Conservation (phyloP, 2,113 vertebrate species). For the Rhinolophus sinicus region DNA sequence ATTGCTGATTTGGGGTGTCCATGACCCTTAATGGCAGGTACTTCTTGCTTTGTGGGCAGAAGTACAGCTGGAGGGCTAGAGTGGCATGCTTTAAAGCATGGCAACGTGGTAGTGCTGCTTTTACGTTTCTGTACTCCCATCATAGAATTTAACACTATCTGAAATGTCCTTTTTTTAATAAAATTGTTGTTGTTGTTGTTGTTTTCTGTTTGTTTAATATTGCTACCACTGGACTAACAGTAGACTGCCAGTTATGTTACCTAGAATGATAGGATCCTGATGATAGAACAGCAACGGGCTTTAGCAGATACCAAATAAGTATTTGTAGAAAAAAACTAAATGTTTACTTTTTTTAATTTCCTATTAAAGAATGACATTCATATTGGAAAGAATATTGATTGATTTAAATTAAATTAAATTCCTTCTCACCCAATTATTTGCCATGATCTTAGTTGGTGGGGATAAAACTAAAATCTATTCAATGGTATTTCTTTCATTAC, state of each 20-base stretch:
- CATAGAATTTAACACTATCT: neutral
- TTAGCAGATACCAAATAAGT: neutral
- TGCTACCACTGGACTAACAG: neutral
- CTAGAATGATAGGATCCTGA: neutral
- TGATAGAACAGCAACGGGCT: neutral
- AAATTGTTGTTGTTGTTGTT: too few relatives aligned
- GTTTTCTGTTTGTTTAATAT: neutral
- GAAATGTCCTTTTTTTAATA: neutral
- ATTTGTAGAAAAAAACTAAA: neutral
- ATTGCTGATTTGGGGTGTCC: neutral
- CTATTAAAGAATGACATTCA: neutral
- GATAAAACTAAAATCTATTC: neutral
- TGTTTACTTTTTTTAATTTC: neutral
- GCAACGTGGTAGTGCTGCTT: neutral
- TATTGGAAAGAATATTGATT: neutral
- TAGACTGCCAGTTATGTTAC: neutral
- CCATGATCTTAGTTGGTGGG: neutral
- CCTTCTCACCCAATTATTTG: neutral
- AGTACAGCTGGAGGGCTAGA: accelerated
- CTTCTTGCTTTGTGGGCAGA: neutral
- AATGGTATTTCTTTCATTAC: neutral
- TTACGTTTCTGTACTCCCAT: neutral
- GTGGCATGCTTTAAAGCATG: neutral
- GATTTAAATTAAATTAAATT: neutral
- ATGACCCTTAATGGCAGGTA: neutral